Evolutionary conservation across 2,113 vertebrate species (phyloP).

Genomic region (Chaetodon trifascialis): DNA sequence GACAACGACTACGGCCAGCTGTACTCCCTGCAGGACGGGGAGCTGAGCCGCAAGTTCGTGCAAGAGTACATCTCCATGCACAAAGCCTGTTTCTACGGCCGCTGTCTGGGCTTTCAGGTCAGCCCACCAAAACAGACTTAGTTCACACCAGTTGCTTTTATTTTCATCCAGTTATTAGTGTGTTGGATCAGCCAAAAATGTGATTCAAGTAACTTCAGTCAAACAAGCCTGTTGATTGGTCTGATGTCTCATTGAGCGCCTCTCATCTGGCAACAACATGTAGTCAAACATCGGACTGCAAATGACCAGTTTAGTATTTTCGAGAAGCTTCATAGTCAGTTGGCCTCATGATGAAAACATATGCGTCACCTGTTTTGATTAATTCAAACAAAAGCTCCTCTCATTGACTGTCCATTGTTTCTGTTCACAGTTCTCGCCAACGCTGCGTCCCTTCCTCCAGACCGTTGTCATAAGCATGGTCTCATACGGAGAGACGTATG

Average conservation of each 20-base stretch:
- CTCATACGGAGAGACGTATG: slow-evolving; percentile 91
- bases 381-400: background rate
- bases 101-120: slow-evolving; percentile 95
- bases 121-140: slow-evolving; percentile 3
- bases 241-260: too few species aligned
- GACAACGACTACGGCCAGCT: slow-evolving; percentile 85
- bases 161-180: background rate
- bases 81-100: slow-evolving; percentile 94
- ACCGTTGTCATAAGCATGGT: slow-evolving; percentile 92
- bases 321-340: too few species aligned
- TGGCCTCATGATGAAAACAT: background rate
- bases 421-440: slow-evolving; percentile 85
- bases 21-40: slow-evolving; percentile 82
- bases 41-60: slow-evolving; percentile 85
- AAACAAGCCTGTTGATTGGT: background rate
- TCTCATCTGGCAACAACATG: background rate
- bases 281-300: background rate
- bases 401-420: background rate
- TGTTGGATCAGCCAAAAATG: background rate
- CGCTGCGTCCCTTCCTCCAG: slow-evolving; percentile 91
- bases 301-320: background rate
- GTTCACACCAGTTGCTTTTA: background rate
- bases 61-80: slow-evolving; percentile 91
- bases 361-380: background rate
- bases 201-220: background rate